Evolutionary conservation across 2,797 vertebrate genomes (phyloP), one percentile per base, ranked within the genome.

Genomic region (Acropternis orthonyx): DNA sequence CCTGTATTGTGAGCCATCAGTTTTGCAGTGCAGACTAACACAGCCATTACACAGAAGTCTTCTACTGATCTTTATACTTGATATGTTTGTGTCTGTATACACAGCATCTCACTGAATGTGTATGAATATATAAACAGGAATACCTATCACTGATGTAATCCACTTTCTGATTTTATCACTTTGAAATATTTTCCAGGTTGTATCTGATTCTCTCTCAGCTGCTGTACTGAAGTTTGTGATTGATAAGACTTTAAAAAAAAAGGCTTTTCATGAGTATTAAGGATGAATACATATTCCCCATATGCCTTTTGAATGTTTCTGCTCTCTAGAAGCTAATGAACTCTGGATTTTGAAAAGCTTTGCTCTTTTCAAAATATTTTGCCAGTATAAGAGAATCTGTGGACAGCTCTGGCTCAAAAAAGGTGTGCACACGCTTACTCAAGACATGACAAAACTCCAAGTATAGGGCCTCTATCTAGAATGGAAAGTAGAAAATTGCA

Each of bases 251-350:
- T 76, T 43, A n/a, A 32, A 3, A 8, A 12, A 37, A 52, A 76
- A 89, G 12, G 7, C 10, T 49, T 85, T 78, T 76, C 92, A 69
- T 74, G 39, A 84, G 78, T 69, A 83, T 61, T 93, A 96, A 80
- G 24, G 52, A 87, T 63, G 18, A 92, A 85, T 69, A 85, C 9
- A 83, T 89, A 94, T 92, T 86, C 74, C 36, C 90, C 82, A 56
- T 22, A 30, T 32, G 59, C 76, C 54, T 92, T 89, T 34, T 74
- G 27, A 87, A 78, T 11, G 4, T 56, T 89, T 85, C 63, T 89
- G 59, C 20, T 86, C 89, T 91, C 83, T 89, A 74, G 92, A 95
- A 95, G 55, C 12, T 54, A 94, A 81, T 28, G 28, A 90, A 92
- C 34, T 84, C 78, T 52, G 32, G 41, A 92, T 83, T 92, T 95